Base-by-base conservation (phyloP, 2,888 invertebrate genomes). In the Brachyptera risi region DNA sequence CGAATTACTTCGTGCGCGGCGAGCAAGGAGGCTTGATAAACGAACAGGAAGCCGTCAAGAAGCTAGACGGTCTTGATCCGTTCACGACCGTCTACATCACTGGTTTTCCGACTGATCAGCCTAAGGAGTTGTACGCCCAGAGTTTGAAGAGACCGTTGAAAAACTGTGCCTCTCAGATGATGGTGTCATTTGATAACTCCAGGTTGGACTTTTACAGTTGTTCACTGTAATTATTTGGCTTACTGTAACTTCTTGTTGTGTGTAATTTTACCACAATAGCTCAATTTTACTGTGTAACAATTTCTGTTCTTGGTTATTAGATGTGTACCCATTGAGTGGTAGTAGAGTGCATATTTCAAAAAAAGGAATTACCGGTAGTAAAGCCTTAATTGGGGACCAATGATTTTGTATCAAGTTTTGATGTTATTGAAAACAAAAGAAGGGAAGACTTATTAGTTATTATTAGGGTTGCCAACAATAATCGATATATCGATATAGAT, bases 1-100 rank as follows among this genome's bases (percentile, higher is more conserved):
- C 97, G 0, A 87, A 96, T 74, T 96, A 90, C 74, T 96, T 92
- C 75, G 74, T 86, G 19, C 80, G 83, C 31, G 70, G 76, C 7
- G 71, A 76, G 19, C 71, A 73, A 31, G 78, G 80, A 1, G 80
- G 81, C 56, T 79, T 81, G 59, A 74, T 79, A 0, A 80, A 84
- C 63, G 89, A 91, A 71, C 77, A 83, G 0, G 81, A 83, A 24
- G 83, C 88, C 0, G 81, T 85, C 2, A 85, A 84, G 67, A 71
- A 73, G 0, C 76, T 95, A 0, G 82, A 82, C 19, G 91, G 91
- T 0, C 77, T 84, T 27, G 86, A 95, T 76, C 93, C 93, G 0
- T 82, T 82, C 58, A 84, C 81, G 62, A 89, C 94, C 0, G 90
- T 92, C 1, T 85, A 82, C 69, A 74, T 87, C 31, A 71, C 70